phyloP scores from a whole-genome alignment of 2,888 invertebrate species.

The Altica lythri region DNA sequence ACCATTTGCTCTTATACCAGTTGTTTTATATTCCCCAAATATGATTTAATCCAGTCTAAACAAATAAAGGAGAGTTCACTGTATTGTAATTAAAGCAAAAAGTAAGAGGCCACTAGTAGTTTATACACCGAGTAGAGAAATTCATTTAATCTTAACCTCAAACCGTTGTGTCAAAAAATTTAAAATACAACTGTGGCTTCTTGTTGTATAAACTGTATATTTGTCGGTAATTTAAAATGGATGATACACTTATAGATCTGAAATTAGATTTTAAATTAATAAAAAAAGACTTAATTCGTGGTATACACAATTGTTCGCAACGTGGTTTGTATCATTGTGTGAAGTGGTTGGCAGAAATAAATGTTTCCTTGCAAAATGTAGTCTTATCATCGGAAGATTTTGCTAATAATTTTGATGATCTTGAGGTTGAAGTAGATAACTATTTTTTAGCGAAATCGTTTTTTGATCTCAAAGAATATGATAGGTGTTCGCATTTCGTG shows the following conservation, averaged over 20 bases:
- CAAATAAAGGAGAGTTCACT: too few species aligned
- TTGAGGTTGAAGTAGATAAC: conserved; percentile 69
- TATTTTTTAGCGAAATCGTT: conserved; percentile 84
- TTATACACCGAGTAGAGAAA: too few species aligned
- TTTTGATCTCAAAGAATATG: conserved; percentile 90
- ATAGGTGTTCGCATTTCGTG: conserved; percentile 81
- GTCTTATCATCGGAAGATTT: conserved; percentile 63
- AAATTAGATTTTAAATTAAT: conserved; percentile 64
- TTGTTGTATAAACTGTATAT: too few species aligned
- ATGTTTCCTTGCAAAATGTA: conserved; percentile 73
- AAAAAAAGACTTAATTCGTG: conserved; percentile 67
- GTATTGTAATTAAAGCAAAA: too few species aligned
- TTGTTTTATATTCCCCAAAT: too few species aligned
- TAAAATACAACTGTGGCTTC: too few species aligned
- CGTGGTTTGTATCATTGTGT: conserved; percentile 80
- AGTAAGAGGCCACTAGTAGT: too few species aligned
- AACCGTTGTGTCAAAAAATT: too few species aligned
- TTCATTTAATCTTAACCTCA: too few species aligned
- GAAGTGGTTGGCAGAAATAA: conserved; percentile 89
- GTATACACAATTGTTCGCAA: conserved; percentile 75
- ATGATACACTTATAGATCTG: conserved; percentile 33
- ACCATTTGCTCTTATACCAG: too few species aligned
- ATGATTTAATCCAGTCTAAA: too few species aligned
- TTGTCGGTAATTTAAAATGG: too few species aligned
- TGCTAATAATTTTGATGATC: conserved; percentile 57